Evolutionary conservation across 2,888 invertebrate species (phyloP).

Genomic region (Adela reaumurella): DNA sequence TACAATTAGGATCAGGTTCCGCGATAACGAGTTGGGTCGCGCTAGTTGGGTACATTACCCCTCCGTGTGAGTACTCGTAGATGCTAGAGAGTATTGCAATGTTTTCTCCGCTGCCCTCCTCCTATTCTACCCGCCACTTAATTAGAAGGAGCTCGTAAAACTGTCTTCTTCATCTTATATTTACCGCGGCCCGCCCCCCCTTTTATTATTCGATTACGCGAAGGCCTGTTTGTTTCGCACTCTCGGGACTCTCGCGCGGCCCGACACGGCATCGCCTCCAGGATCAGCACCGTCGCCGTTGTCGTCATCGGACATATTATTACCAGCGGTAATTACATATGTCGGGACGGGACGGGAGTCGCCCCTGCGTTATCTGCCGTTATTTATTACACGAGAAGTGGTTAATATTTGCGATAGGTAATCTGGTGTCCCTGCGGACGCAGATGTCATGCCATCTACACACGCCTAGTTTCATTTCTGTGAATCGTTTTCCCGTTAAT

Average conservation of each 20-base stretch:
- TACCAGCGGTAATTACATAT: background rate
- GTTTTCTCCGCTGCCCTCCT: too few relatives aligned
- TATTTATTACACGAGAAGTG: background rate
- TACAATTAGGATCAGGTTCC: too few relatives aligned
- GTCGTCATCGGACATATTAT: background rate
- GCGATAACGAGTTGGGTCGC: too few relatives aligned
- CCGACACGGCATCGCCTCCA: background rate
- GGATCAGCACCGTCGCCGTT: background rate
- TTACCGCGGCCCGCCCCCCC: conserved; percentile 50
- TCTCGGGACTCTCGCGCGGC: background rate
- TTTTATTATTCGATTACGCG: conserved; percentile 58
- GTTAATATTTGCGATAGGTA: background rate
- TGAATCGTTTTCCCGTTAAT: too few relatives aligned
- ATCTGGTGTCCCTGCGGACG: background rate
- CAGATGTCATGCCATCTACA: too few relatives aligned
- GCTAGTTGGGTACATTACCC: too few relatives aligned
- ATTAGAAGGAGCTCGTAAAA: conserved; percentile 56
- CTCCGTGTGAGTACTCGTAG: too few relatives aligned
- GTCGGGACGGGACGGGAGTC: too few relatives aligned
- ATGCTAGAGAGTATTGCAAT: background rate
- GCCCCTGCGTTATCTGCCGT: background rate
- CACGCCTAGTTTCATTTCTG: too few relatives aligned
- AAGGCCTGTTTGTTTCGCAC: conserved; percentile 23
- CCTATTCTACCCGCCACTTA: conserved; percentile 37
- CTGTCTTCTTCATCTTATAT: conserved; percentile 59